Percentiles rank a stretch among this genome's conserved stretches.
phyloP scores from a whole-genome alignment of 1,140 invertebrate genomes.

The Sinella curviseta region DNA sequence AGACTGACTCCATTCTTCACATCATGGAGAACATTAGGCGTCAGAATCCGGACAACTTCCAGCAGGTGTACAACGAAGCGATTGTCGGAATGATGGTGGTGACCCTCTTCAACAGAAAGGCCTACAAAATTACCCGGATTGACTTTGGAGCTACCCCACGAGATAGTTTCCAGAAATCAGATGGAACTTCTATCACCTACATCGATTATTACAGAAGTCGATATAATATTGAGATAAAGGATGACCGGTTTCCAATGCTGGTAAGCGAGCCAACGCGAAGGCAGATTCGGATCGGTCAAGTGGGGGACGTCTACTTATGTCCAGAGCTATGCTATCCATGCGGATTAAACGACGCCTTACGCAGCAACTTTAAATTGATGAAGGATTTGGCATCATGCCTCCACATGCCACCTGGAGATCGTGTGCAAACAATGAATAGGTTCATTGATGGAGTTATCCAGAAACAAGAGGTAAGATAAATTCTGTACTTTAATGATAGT shows the following conservation, averaged over 20 bases:
- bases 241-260: background rate
- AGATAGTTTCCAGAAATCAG: conserved; percentile 74
- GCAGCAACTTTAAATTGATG: conserved; percentile 52
- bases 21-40: background rate
- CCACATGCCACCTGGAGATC: conserved; percentile 53
- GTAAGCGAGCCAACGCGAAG: background rate
- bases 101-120: background rate
- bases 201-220: background rate
- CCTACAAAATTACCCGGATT: background rate
- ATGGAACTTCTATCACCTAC: background rate
- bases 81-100: conserved; percentile 3
- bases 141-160: conserved; percentile 53
- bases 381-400: conserved; percentile 53
- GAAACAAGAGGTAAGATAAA: background rate
- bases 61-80: background rate
- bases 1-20: background rate
- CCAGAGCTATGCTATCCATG: conserved; percentile 56
- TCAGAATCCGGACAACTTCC: background rate
- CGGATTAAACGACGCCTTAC: conserved; percentile 52
- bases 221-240: background rate
- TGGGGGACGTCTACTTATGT: conserved; percentile 48
- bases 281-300: background rate
- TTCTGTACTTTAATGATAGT: background rate
- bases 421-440: background rate
- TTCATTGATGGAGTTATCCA: background rate